Conservation (phyloP, 2,797 vertebrate species). For the Schizopygopsis pylzovi region DNA sequence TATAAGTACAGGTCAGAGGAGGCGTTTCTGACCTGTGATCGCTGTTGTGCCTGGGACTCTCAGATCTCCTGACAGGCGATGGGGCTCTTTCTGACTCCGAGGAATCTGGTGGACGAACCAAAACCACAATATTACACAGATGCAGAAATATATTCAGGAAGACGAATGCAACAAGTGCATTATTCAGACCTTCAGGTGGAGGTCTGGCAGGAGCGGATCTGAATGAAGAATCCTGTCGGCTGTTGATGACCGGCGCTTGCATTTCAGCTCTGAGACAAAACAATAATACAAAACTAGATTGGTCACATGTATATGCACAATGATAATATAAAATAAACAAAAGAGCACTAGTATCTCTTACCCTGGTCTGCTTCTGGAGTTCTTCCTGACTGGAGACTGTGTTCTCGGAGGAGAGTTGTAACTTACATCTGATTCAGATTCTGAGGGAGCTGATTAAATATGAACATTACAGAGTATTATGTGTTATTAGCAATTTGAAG, state of each 20-base stretch:
- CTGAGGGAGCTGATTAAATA: conserved; percentile 61
- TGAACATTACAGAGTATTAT: conserved; percentile 49
- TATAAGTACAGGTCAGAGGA: not conserved
- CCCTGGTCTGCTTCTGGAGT: conserved; percentile 63
- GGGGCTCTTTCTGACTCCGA: conserved; percentile 68
- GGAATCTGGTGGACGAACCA: conserved; percentile 68
- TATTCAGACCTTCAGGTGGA: conserved; percentile 70
- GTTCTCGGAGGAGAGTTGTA: conserved; percentile 68
- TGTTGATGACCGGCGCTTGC: conserved; percentile 57
- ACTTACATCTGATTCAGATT: conserved; percentile 77
- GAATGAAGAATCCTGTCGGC: conserved; percentile 61
- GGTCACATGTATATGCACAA: not conserved
- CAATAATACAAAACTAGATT: not conserved
- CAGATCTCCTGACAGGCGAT: conserved; percentile 69
- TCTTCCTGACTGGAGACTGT: conserved; percentile 57
- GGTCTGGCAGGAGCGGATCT: conserved; percentile 63
- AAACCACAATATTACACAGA: not conserved
- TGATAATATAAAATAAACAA: not conserved
- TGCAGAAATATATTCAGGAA: not conserved
- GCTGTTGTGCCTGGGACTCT: conserved; percentile 69
- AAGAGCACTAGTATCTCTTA: conserved; percentile 55
- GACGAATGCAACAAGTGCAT: not conserved
- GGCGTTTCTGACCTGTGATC: conserved; percentile 63
- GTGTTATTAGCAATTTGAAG: not conserved
- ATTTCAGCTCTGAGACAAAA: conserved; percentile 66